Percentiles rank a stretch among this genome's conserved stretches.
Evolutionary conservation across 2,113 vertebrate genomes (phyloP).

Genomic region (Nothoprocta pentlandii): DNA sequence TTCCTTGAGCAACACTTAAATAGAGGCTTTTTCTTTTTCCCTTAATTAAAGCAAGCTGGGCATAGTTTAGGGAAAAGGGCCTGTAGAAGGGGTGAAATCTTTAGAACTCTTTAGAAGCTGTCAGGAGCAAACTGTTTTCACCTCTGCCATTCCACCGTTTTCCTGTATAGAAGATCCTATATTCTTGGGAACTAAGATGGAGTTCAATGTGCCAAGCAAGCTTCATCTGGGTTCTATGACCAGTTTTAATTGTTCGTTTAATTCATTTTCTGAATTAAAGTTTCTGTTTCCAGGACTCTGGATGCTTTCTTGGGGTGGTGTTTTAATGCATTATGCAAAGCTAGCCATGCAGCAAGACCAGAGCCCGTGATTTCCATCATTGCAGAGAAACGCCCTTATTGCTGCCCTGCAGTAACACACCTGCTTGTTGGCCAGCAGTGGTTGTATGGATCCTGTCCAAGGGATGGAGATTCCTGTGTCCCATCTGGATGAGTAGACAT

Average conservation of each 20-base stretch:
- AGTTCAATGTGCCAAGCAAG: background rate
- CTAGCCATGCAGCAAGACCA: background rate
- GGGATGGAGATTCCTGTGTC: background rate
- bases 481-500: background rate
- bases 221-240: background rate
- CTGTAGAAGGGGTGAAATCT: too few species aligned
- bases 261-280: background rate
- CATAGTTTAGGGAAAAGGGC: background rate
- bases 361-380: background rate
- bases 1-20: background rate
- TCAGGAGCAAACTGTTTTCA: background rate
- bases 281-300: background rate
- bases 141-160: background rate
- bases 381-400: background rate
- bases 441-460: background rate
- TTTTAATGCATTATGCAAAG: background rate
- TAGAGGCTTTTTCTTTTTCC: background rate
- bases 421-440: background rate
- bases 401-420: accelerated
- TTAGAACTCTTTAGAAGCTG: background rate
- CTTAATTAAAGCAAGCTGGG: background rate
- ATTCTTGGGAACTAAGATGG: background rate
- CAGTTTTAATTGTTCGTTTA: background rate
- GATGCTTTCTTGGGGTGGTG: background rate
- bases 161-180: background rate